Base-by-base conservation (phyloP, 2,888 invertebrate genomes). In the Norana najaformis region DNA sequence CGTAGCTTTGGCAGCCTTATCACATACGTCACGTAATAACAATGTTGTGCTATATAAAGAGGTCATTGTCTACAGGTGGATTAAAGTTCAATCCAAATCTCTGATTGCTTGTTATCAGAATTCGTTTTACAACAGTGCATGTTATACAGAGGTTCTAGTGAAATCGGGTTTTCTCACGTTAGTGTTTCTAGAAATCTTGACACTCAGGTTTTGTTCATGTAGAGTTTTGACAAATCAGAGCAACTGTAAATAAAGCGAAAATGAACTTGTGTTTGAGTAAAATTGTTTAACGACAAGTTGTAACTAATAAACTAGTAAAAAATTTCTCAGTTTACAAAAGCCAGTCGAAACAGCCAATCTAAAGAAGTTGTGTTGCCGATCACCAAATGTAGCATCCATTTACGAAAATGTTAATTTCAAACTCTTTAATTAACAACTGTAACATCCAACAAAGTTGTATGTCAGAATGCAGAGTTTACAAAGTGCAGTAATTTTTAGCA, bases 141-240 rank as follows among this genome's bases (percentile, higher is more conserved):
- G 69, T 69, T 69, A 69, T 69, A 69, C 30, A n/a, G n/a, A 69
- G n/a, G 69, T 69, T 69, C 69, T n/a, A 69, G 69, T 69, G 69
- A 69, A 69, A 69, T 69, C 69, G n/a, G 69, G 69, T 69, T 69
- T 47, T 69, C 69, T 69, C 69, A 69, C 69, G 30, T 69, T 30
- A n/a, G n/a, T 69, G 69, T 69, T n/a, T 69, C 69, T n/a, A 69
- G 30, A 69, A 69, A 69, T 69, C n/a, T 69, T 69, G 30, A 69
- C n/a, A 69, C 69, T 69, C 69, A 8, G 69, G 30, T 69, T 69
- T 69, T 69, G 69, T n/a, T 69, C 30, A n/a, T n/a, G 30, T n/a
- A n/a, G 69, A 0, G 69, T 69, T 69, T 69, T 69, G 30, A 69
- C n/a, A 13, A 69, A 69, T 69, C 69, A 30, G n/a, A 69, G 69